Evolutionary conservation across 2,888 invertebrate genomes (phyloP), one percentile per base, ranked within the genome.

Genomic region (Monochamus alternatus): DNA sequence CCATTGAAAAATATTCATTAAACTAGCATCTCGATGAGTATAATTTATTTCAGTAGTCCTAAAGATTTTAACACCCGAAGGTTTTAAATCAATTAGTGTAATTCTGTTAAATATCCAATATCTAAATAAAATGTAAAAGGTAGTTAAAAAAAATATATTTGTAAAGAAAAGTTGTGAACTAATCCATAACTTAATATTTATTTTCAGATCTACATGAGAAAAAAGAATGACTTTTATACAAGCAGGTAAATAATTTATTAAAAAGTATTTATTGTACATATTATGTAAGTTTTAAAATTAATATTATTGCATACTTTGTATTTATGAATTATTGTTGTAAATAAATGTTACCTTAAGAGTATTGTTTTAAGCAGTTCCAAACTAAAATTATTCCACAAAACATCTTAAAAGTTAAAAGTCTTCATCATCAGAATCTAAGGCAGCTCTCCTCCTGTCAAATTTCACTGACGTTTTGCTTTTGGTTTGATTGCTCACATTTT

Each of bases 361-460:
- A 43, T 73, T n/a, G 12, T 55, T 68, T 31, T 64, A 62, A 66
- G 58, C n/a, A 71, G 66, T 55, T 71, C 72, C 51, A 47, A 69
- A 66, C 55, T 69, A 63, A 65, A 43, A 64, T 65, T 38, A 64
- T 14, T 31, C 59, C 10, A 47, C 47, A 3, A n/a, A 43, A 63
- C 32, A 67, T 69, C 44, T 59, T 72, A 66, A 60, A 74, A 89
- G 87, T 75, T 91, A 91, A 64, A 84, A 81, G 83, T 84, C 84
- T 31, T 95, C 95, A 86, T 96, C 96, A 84, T 96, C 96, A 1
- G 96, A 96, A 88, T 97, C 97, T 74, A 97, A 89, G 69, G 95
- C 96, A 70, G 95, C 96, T 89, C 97, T 92, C 85, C 97, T 93
- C 86, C 97, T 91, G 88, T 97, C 97, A 90, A 96, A 97, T 91